A percentile compares a stretch with the other conserved stretches of the same genome.
Evolutionary conservation across 64 coral and sea anemone species (phyloP).

Genomic region (Montipora efflorescens): DNA sequence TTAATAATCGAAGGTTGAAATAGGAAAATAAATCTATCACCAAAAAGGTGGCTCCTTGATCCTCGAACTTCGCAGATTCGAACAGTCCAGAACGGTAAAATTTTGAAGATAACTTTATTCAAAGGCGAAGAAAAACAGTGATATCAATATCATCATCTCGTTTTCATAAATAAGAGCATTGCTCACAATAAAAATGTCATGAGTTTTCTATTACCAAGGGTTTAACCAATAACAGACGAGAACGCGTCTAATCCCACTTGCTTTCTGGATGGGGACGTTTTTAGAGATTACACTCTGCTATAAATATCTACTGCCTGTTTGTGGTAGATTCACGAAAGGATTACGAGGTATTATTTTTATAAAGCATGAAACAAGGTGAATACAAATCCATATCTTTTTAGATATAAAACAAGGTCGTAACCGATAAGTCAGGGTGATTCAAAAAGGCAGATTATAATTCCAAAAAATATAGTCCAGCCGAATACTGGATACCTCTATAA

Average conservation of each 20-base stretch:
- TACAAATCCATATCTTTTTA: background rate
- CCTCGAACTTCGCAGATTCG: background rate
- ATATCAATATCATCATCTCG: constrained; percentile 17
- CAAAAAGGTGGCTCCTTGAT: background rate
- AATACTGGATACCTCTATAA: no score
- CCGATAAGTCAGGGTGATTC: no score
- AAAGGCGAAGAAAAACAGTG: constrained; percentile 1
- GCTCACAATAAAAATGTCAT: background rate
- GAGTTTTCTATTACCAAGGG: background rate
- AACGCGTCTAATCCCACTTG: background rate
- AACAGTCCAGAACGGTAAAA: background rate
- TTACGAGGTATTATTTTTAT: background rate
- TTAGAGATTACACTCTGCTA: no score
- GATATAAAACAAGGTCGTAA: no score
- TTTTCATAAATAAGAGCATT: background rate
- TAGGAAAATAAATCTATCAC: no score
- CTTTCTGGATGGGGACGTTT: no score
- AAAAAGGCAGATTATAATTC: no score
- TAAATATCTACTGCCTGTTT: background rate
- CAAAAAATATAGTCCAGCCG: no score
- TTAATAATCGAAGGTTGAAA: no score
- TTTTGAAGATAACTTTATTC: constrained; percentile 8
- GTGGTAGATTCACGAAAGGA: background rate
- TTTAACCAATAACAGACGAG: background rate
- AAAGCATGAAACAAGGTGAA: background rate